Conservation (phyloP, 2,888 invertebrate species). For the Polymixis lichenea region DNA sequence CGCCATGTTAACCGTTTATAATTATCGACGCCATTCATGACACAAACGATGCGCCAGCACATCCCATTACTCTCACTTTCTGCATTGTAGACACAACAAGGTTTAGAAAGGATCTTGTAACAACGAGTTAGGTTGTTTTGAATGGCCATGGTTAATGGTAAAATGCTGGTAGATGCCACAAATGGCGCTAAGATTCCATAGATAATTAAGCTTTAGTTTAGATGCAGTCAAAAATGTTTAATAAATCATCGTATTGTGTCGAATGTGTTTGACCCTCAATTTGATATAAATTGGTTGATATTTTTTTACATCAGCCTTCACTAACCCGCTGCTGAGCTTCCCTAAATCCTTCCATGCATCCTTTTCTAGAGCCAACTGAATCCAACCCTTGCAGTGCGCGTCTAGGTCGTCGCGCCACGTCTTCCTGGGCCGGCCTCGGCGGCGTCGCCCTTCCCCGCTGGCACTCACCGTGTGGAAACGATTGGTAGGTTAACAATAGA, state of each 20-base stretch:
- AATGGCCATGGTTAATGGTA: background rate
- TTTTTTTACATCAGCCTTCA: no score
- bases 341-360: no score
- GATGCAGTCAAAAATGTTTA: background rate
- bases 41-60: conserved; percentile 77
- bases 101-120: conserved; percentile 47
- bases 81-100: conserved; percentile 65
- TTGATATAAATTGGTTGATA: background rate
- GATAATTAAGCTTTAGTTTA: background rate
- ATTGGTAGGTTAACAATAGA: no score
- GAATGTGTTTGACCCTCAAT: background rate
- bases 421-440: no score
- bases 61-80: conserved; percentile 85
- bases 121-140: background rate
- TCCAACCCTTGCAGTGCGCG: no score
- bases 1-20: conserved; percentile 63
- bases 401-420: no score
- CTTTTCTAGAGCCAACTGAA: no score
- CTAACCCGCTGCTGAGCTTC: no score
- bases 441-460: no score
- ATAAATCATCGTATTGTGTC: background rate
- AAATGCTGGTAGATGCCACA: background rate
- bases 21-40: conserved; percentile 78
- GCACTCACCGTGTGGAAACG: no score
- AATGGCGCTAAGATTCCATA: background rate